Base-by-base conservation (phyloP, 2,888 invertebrate species). In the Apamea sordens region DNA sequence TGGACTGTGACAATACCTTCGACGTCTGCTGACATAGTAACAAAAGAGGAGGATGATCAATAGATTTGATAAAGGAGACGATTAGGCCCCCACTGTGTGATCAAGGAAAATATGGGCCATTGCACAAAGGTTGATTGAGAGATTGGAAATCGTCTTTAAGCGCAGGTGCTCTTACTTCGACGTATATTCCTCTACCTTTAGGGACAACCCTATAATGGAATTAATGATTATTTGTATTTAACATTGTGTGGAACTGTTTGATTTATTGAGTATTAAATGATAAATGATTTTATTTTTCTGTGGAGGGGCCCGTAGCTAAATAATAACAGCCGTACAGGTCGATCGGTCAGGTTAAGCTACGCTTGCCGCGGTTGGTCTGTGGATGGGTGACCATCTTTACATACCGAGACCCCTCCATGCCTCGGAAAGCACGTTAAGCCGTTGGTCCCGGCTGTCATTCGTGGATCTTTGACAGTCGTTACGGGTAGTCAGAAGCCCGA, bases 21-120 rank as follows among this genome's bases (percentile, higher is more conserved):
- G 68, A 80, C 74, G 70, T 47, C 67, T 67, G 67, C 78, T 76
- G 73, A 86, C 79, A 65, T 44, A n/a, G 11, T 65, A 56, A 86
- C 83, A 83, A 84, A 71, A 47, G 73, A 64, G 28, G 73, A 70
- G 71, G 73, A 73, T 82, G 76, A 82, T 85, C 79, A 86, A 78
- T 67, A 67, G 61, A 77, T 75, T 73, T 75, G 82, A 82, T 75
- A 67, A 82, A 85, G 79, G 67, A 77, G 63, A 44, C 73, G 75
- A 80, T 82, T 77, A 71, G n/a, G 71, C 11, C 59, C 63, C 21
- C 36, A 24, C 76, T 82, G 67, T 67, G 73, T 71, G 83, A 82
- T 82, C 83, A 72, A 56, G 73, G 76, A 79, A 79, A 83, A 72
- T 73, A 85, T 82, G 78, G 67, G 69, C 32, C 71, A 74, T 64